Evolutionary conservation across 2,888 invertebrate genomes (phyloP).

Genomic region (Portevinia maculata): DNA sequence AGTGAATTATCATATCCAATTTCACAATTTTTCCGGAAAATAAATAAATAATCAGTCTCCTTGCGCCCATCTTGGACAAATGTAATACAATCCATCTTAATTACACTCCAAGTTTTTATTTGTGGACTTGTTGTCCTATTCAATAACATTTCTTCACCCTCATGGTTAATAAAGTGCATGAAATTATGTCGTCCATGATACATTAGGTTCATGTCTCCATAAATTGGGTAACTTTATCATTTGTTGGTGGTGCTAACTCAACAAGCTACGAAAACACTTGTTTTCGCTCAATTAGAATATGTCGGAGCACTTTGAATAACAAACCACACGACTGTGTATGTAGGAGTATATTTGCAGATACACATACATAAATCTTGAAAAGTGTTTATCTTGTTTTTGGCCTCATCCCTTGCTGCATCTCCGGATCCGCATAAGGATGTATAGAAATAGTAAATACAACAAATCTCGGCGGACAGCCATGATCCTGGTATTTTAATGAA

Average conservation of each 20-base stretch:
- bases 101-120: neutral
- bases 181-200: constrained; percentile 39
- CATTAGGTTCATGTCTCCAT: constrained; percentile 25
- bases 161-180: constrained; percentile 43
- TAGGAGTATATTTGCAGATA: constrained; percentile 49
- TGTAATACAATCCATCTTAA: constrained; percentile 7
- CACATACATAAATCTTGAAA: constrained; percentile 54
- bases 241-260: constrained; percentile 34
- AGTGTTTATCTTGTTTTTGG: constrained; percentile 60
- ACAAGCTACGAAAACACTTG: constrained; percentile 62
- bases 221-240: constrained; percentile 15
- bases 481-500: constrained; percentile 63
- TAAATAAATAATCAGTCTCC: neutral
- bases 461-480: constrained; percentile 59
- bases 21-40: neutral
- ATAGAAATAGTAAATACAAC: constrained; percentile 9
- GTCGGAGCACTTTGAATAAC: constrained; percentile 36
- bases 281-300: constrained; percentile 66
- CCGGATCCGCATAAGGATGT: neutral
- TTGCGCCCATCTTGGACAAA: neutral
- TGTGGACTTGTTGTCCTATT: constrained; percentile 22
- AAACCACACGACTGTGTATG: constrained; percentile 61
- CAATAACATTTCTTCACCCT: constrained; percentile 39
- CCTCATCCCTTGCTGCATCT: constrained; percentile 32
- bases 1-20: too few relatives aligned